Percentiles rank a stretch among this genome's conserved stretches.
Evolutionary conservation across 2,113 vertebrate genomes (phyloP).

Genomic region (Macrotis lagotis): DNA sequence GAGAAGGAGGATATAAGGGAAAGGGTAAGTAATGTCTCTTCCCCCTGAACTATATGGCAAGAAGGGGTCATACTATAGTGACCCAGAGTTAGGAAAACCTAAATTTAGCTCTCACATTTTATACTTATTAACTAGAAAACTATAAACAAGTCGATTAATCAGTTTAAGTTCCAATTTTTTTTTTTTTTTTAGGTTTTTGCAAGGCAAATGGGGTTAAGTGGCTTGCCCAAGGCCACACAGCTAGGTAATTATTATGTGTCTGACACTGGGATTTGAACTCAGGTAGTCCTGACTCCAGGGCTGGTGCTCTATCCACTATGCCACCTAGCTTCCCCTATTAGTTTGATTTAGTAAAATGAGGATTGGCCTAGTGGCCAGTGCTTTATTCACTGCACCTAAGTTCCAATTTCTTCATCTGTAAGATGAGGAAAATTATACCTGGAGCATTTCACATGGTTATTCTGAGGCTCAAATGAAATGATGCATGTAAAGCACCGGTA

Average conservation of each 20-base stretch:
- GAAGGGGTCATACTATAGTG: neutral
- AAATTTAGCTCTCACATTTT: neutral
- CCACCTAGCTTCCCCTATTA: too few relatives aligned
- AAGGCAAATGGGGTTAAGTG: too few relatives aligned
- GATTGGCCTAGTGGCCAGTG: too few relatives aligned
- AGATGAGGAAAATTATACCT: neutral
- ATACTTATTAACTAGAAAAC: neutral
- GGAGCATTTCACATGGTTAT: neutral
- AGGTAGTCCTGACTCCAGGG: too few relatives aligned
- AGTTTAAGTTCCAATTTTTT: neutral
- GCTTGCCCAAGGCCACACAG: too few relatives aligned
- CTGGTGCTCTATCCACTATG: too few relatives aligned
- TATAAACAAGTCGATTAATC: neutral
- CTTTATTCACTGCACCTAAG: too few relatives aligned
- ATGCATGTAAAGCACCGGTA: neutral
- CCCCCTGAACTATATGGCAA: neutral
- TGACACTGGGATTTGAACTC: too few relatives aligned
- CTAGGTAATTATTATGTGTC: too few relatives aligned
- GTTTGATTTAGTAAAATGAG: too few relatives aligned
- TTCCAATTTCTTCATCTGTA: neutral
- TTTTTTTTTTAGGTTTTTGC: too few relatives aligned
- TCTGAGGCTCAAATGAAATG: neutral
- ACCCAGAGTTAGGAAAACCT: neutral
- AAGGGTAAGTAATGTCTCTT: neutral
- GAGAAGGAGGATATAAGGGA: neutral